Percentiles rank a stretch among this genome's conserved stretches.
phyloP scores from a whole-genome alignment of 2,888 invertebrate genomes.

The Hirtodrosophila confusa region DNA sequence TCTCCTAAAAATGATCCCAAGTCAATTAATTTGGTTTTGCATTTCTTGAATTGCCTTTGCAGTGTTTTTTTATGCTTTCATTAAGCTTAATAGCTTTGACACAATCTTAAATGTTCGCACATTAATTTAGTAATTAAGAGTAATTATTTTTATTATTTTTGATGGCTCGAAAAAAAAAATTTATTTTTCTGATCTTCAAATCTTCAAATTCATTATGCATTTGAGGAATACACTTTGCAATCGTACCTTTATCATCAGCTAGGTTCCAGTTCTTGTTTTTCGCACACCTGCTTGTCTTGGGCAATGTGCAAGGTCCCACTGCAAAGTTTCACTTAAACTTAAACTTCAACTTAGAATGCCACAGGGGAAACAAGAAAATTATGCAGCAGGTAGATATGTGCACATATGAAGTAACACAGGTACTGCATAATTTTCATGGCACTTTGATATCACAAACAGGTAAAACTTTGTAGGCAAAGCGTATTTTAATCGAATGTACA shows the following conservation, averaged over 20 bases:
- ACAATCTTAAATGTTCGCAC: slow-evolving; percentile 59
- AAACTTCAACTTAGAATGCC: slow-evolving; percentile 61
- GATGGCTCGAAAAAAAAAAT: slow-evolving; percentile 23
- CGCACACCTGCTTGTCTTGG: slow-evolving; percentile 6
- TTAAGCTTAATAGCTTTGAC: slow-evolving; percentile 43
- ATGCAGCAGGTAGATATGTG: background rate
- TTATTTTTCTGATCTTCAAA: no score
- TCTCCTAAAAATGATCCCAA: no score
- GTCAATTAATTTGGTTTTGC: slow-evolving; percentile 4
- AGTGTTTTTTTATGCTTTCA: slow-evolving; percentile 34
- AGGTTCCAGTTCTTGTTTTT: no score
- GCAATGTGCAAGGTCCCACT: slow-evolving; percentile 30
- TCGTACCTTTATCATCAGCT: no score
- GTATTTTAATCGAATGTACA: slow-evolving; percentile 19
- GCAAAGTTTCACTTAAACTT: slow-evolving; percentile 40
- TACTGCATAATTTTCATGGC: slow-evolving; percentile 20
- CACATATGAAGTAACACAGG: background rate
- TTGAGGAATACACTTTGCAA: no score
- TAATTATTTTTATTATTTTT: slow-evolving; percentile 23
- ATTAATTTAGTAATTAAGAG: slow-evolving; percentile 47
- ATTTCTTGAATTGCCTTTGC: slow-evolving; percentile 15
- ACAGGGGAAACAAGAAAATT: slow-evolving; percentile 4
- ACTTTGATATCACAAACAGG: slow-evolving; percentile 14
- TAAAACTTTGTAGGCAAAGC: slow-evolving; percentile 33
- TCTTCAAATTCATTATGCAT: no score